Evolutionary conservation across 2,888 invertebrate species (phyloP).

Genomic region (Polymixis flavicincta): DNA sequence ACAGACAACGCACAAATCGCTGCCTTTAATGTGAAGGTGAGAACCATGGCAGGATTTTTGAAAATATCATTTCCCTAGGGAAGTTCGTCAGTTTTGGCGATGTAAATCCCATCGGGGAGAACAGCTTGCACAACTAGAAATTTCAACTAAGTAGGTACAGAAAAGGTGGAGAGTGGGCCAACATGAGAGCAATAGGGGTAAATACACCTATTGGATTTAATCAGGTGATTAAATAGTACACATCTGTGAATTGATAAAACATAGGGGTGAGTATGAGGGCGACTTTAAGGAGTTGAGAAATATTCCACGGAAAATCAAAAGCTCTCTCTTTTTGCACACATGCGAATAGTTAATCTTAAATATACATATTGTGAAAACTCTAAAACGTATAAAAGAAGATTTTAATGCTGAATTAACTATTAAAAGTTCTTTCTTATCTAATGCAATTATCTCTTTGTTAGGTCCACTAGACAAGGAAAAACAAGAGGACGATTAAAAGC

Average conservation of each 20-base stretch:
- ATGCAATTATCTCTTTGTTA: conserved; percentile 47
- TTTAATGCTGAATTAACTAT: conserved; percentile 27
- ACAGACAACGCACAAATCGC: no score
- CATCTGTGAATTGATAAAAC: background rate
- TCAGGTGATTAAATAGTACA: background rate
- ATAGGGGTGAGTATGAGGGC: background rate
- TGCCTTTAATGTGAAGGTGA: background rate
- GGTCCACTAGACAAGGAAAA: conserved; percentile 31
- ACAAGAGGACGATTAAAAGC: conserved; percentile 24
- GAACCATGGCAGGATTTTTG: background rate
- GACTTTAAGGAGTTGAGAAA: background rate
- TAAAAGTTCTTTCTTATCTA: conserved; percentile 26
- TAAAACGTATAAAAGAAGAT: conserved; percentile 9
- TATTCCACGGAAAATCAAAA: background rate
- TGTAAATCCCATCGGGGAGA: background rate
- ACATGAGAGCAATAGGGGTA: background rate
- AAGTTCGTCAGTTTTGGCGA: background rate
- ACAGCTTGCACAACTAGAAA: background rate
- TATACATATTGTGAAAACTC: background rate
- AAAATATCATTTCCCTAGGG: background rate
- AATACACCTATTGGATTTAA: background rate
- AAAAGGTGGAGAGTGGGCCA: background rate
- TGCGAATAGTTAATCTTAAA: background rate
- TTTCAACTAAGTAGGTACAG: background rate
- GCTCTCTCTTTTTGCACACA: background rate